Evolutionary conservation across 2,797 vertebrate genomes (phyloP), one percentile per base, ranked within the genome.

Genomic region (Melanogrammus aeglefinus): DNA sequence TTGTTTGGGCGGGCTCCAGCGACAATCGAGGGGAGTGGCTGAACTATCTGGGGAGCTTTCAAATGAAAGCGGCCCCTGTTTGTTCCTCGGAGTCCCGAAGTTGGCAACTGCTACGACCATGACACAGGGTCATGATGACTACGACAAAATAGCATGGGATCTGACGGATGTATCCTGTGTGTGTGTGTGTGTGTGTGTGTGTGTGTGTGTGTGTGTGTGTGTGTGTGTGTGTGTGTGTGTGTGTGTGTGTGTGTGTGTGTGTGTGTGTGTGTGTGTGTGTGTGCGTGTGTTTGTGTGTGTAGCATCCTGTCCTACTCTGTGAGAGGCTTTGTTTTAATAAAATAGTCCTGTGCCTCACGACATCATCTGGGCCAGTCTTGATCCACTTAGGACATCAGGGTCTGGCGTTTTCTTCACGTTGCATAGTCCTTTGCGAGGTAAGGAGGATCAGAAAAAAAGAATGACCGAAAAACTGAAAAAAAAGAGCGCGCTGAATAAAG

Each of bases 381-480:
- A 7, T 69, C 18, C 21, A 63, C 7, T 6, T 57, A 75, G 63
- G 83, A 85, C 84, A 80, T 83, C 78, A 63, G 57, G 57, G 14
- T 82, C 80, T 69, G 79, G 82, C 80, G 79, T 24, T 44, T 82
- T 74, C 75, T 76, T 76, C 75, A 80, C 77, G 79, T 91, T 91
- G 90, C 89, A 91, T 90, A 89, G 88, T 87, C 85, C 79, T 83
- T 85, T 82, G 82, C 84, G 72, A 83, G 36, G 79, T 83, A 57
- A 73, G 76, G 78, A 71, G 76, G 66, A 78, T 77, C 78, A 75
- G 74, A 80, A 80, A 63, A 84, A 82, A 2, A 66, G 74, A 81
- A 73, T 35, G 39, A 63, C 75, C 51, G 77, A 29, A 39, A n/a
- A 75, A 35, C 4, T 6, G 69, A 31, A 31, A 71, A 63, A 63